Evolutionary conservation across 2,888 invertebrate genomes (phyloP), one percentile per base, ranked within the genome.

Genomic region (Troilus luridus): DNA sequence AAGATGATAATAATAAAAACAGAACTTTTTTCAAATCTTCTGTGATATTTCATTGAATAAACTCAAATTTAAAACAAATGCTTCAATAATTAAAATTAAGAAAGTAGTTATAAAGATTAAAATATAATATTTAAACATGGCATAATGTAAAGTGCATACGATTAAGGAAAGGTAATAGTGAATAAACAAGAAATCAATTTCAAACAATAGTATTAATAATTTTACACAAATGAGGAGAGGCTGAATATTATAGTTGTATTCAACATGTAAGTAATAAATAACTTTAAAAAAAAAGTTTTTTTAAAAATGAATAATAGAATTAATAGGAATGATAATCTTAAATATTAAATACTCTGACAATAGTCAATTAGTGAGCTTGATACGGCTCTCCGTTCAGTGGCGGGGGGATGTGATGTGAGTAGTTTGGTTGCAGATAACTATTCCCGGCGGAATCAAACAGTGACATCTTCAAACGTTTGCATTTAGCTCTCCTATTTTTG

Each of bases 401-500:
- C 0, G 92, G 91, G 14, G 93, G 92, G 77, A 92, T 85, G 89
- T 93, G 93, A 88, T 93, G 93, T 88, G 93, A 92, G 89, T 92
- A 93, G 67, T 91, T 92, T 21, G 92, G 93, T 17, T 92, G 92
- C 7, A 91, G 89, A 14, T 89, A 88, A 3, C 88, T 58, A 19
- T 92, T 92, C 21, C 92, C 88, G 27, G 92, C 92, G 17, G 92
- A 96, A 93, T 98, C 98, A 94, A 97, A 98, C 85, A 98, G 94
- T 0, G 98, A 97, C 97, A 98, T 98, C 94, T 98, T 98, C 94
- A 99, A 95, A 92, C 99, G 96, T 95, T 99, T 99, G 94, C 98
- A 98, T 95, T 99, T 99, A 93, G 99, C 99, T 91, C 99, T 96
- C 85, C 99, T 97, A 94, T 99, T 99, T 94, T 99, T 99, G 95